Evolutionary conservation across 2,797 vertebrate species (phyloP).

Genomic region (Rhodeus uyekii): DNA sequence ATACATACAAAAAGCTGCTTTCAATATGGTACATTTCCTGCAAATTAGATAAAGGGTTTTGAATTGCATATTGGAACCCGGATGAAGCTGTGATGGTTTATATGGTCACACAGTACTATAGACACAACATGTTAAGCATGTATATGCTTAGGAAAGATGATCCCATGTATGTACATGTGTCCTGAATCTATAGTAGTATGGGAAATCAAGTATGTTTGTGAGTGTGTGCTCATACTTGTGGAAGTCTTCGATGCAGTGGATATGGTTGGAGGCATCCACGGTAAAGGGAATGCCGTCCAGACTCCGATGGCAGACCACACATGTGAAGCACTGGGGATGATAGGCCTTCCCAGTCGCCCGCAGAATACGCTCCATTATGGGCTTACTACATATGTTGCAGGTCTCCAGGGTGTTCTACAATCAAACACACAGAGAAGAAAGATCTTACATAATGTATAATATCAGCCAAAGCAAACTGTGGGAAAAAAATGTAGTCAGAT

Average conservation of each 20-base stretch:
- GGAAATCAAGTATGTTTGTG: background rate
- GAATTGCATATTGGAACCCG: no score
- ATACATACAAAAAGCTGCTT: conserved; percentile 1
- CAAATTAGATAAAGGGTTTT: background rate
- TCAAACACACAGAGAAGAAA: conserved; percentile 60
- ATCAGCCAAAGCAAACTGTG: background rate
- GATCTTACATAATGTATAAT: conserved; percentile 2
- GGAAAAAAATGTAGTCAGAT: background rate
- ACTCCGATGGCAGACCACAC: conserved; percentile 93
- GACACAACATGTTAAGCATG: no score
- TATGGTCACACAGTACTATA: background rate
- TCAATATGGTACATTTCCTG: background rate
- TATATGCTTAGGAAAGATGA: background rate
- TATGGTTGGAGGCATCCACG: conserved; percentile 93
- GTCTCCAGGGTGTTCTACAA: conserved; percentile 93
- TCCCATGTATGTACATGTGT: background rate
- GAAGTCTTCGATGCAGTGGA: conserved; percentile 99
- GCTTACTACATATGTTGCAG: conserved; percentile 91
- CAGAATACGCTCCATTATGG: conserved; percentile 98
- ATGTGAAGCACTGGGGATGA: conserved; percentile 98
- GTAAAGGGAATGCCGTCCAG: conserved; percentile 97
- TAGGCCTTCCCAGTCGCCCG: conserved; percentile 96
- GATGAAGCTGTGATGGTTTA: background rate
- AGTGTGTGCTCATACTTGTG: conserved; percentile 83
- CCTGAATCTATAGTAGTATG: background rate